These are phyloP conservation scores for Phyllotreta cruciferae DNA, from an alignment of 2,888 invertebrate genomes.

Conservation along the genomic window DNA sequence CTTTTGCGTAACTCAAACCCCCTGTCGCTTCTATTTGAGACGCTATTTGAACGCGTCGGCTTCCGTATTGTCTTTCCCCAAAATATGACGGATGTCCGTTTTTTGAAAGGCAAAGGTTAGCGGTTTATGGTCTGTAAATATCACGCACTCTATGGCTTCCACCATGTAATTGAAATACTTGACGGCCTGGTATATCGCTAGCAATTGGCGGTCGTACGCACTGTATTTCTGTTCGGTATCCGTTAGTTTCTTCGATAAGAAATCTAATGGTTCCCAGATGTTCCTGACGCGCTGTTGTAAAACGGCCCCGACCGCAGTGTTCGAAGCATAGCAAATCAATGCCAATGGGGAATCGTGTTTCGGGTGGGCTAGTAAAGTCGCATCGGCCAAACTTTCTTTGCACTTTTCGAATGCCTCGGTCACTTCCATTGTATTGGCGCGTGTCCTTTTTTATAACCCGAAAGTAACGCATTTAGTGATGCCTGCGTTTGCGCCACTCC, in stretches of 20 bases:
- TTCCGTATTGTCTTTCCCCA: slow-evolving; percentile 50
- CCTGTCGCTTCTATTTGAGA: slow-evolving; percentile 19
- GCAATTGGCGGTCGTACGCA: slow-evolving; percentile 56
- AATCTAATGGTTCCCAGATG: slow-evolving; percentile 33
- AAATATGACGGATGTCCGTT: slow-evolving; percentile 51
- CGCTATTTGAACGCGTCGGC: slow-evolving; percentile 52
- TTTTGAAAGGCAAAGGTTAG: slow-evolving; percentile 50
- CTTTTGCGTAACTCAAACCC: neutral
- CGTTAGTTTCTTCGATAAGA: slow-evolving; percentile 28
- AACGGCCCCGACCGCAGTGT: slow-evolving; percentile 37
- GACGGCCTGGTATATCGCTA: slow-evolving; percentile 54
- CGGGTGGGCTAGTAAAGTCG: neutral
- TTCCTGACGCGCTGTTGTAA: slow-evolving; percentile 24
- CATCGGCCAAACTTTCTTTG: too few species aligned
- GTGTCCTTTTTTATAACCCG: too few species aligned
- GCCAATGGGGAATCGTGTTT: neutral
- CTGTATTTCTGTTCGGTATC: slow-evolving; percentile 49
- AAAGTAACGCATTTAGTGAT: too few species aligned
- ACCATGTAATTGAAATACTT: slow-evolving; percentile 51
- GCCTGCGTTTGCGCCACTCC: too few species aligned
- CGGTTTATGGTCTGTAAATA: slow-evolving; percentile 54
- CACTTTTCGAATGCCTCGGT: too few species aligned
- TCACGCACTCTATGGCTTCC: slow-evolving; percentile 51
- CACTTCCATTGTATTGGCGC: too few species aligned
- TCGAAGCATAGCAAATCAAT: neutral